Conservation (phyloP, 2,888 invertebrate species). For the Thelaira solivaga region DNA sequence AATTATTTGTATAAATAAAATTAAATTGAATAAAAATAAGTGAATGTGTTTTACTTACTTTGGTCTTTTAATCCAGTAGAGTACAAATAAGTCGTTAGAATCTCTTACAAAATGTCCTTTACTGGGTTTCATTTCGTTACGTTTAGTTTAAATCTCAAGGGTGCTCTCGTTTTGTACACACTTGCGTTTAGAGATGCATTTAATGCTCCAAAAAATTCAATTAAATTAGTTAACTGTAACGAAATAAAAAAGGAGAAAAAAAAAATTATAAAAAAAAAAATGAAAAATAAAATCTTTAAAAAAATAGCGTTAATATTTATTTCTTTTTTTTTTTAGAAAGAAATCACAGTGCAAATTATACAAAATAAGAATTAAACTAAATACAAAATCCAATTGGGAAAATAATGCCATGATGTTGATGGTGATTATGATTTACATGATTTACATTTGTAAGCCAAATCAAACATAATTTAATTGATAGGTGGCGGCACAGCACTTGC, state of each 20-base stretch:
- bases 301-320: not conserved
- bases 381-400: slow-evolving; percentile 8
- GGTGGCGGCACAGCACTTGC: no score
- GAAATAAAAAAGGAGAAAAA: not conserved
- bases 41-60: no score
- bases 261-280: not conserved
- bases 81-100: no score
- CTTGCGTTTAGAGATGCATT: slow-evolving; percentile 57
- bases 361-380: slow-evolving; percentile 11
- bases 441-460: not conserved
- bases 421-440: not conserved
- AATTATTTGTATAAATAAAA: no score
- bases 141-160: slow-evolving; percentile 54
- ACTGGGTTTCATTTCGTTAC: slow-evolving; percentile 28
- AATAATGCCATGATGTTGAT: not conserved
- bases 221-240: slow-evolving; percentile 54
- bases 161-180: slow-evolving; percentile 56
- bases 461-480: slow-evolving; percentile 12
- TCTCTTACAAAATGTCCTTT: not conserved
- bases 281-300: no score
- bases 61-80: no score
- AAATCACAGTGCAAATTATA: slow-evolving; percentile 9
- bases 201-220: slow-evolving; percentile 62
- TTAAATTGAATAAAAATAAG: no score
- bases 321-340: not conserved